A percentile compares a stretch with the other conserved stretches of the same genome.
phyloP scores from a whole-genome alignment of 2,888 invertebrate genomes.

The Cerastis rubricosa region DNA sequence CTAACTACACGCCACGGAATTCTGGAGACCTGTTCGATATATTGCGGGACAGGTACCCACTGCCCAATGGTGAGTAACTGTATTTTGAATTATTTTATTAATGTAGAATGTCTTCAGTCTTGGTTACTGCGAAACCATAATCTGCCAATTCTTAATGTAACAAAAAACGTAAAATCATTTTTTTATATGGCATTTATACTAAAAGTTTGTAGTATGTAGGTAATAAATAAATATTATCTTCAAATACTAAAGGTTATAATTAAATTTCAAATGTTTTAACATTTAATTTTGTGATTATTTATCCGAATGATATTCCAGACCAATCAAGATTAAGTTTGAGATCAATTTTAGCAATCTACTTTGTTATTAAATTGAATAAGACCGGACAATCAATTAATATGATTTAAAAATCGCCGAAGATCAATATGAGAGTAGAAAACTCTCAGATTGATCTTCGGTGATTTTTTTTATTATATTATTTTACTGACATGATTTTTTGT shows the following conservation, averaged over 20 bases:
- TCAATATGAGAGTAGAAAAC: too few relatives aligned
- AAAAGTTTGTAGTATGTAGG: not conserved
- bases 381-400: not conserved
- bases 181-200: not conserved
- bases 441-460: not conserved
- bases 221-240: not conserved
- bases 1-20: constrained; percentile 65
- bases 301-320: not conserved
- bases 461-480: not conserved
- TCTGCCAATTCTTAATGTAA: not conserved
- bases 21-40: constrained; percentile 71
- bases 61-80: constrained; percentile 72
- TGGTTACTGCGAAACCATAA: not conserved
- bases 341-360: not conserved
- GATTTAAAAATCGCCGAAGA: too few relatives aligned
- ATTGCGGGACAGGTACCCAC: constrained; percentile 72
- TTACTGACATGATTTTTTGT: not conserved
- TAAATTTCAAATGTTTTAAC: not conserved
- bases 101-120: not conserved
- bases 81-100: not conserved
- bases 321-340: not conserved
- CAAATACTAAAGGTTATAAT: not conserved
- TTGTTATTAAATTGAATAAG: not conserved
- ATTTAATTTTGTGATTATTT: not conserved
- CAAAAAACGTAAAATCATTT: not conserved